phyloP scores from a whole-genome alignment of 2,113 vertebrate species.

The Oreotrochilus melanogaster region DNA sequence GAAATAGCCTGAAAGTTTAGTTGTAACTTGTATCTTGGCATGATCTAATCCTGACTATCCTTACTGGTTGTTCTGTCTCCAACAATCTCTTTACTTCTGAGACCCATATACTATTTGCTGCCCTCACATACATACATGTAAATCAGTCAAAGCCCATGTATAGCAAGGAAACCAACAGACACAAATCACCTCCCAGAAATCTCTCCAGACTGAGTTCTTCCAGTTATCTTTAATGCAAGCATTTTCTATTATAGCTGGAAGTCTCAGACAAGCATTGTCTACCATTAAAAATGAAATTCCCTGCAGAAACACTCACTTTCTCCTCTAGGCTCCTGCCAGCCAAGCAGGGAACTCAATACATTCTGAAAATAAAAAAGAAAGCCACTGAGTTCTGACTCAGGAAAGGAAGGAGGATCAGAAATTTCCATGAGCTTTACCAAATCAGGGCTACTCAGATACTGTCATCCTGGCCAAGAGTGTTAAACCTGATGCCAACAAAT shows the following conservation, averaged over 20 bases:
- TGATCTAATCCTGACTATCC: neutral
- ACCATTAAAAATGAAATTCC: neutral
- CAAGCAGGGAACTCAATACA: slow-evolving; percentile 22
- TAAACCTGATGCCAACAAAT: neutral
- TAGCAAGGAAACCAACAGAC: neutral
- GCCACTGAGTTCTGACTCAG: neutral
- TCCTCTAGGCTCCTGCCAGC: neutral
- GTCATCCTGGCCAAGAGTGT: neutral
- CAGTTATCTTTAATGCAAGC: neutral
- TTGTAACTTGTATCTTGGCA: neutral
- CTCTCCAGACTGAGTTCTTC: neutral
- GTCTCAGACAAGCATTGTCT: neutral
- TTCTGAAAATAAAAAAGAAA: neutral
- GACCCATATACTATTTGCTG: neutral
- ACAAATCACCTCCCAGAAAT: neutral
- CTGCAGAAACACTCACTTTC: neutral
- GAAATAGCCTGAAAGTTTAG: neutral
- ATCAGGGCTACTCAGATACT: rapidly evolving
- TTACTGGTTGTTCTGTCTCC: neutral
- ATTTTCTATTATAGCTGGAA: neutral
- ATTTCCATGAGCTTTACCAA: neutral
- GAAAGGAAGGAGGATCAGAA: neutral
- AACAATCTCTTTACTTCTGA: neutral
- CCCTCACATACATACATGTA: neutral
- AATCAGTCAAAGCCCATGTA: neutral